Percentiles rank a stretch among this genome's conserved stretches.
Evolutionary conservation across 2,113 vertebrate genomes (phyloP).

Genomic region (Corapipo altera): DNA sequence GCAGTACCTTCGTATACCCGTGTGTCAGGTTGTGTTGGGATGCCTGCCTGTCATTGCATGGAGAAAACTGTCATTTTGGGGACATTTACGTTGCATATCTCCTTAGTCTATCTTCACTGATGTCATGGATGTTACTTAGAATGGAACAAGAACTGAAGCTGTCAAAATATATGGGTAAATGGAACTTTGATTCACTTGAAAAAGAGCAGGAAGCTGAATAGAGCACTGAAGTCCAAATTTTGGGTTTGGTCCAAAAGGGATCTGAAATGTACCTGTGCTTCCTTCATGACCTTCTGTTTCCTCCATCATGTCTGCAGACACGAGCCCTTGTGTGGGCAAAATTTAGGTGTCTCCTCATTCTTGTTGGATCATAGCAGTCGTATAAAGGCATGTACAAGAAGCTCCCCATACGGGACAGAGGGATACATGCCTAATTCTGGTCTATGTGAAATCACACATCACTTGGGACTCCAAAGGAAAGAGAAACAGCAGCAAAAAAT

Average conservation of each 20-base stretch:
- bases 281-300: not conserved
- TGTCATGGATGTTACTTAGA: not conserved
- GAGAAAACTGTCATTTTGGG: not conserved
- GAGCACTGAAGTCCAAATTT: not conserved
- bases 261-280: not conserved
- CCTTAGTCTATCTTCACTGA: not conserved
- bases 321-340: not conserved
- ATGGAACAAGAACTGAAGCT: not conserved
- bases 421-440: rapidly evolving
- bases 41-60: not conserved
- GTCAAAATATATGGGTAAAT: not conserved
- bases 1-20: rapidly evolving
- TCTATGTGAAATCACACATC: not conserved
- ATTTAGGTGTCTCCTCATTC: not conserved
- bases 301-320: not conserved
- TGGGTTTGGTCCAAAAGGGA: not conserved
- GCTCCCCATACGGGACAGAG: not conserved
- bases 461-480: not conserved
- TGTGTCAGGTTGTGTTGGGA: rapidly evolving
- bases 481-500: not conserved
- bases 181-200: not conserved
- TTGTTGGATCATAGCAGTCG: not conserved
- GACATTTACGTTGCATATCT: not conserved
- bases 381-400: not conserved
- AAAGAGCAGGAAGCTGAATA: not conserved